A percentile compares a stretch with the other conserved stretches of the same genome.
phyloP scores from a whole-genome alignment of 2,888 invertebrate genomes.

The Aporophyla nigra region DNA sequence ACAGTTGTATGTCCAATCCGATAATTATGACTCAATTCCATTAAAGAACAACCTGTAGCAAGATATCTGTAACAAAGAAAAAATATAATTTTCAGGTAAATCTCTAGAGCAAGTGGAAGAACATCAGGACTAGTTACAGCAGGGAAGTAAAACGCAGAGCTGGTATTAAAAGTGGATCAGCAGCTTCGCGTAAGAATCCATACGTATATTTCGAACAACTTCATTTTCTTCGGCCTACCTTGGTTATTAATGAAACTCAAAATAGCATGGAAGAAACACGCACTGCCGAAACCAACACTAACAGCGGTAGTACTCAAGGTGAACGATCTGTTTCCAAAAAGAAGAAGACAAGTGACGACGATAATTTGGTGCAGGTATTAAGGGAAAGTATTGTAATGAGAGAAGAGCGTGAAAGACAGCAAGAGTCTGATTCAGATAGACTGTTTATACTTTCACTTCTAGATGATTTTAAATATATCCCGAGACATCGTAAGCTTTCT shows the following conservation, averaged over 20 bases:
- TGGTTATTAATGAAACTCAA: neutral
- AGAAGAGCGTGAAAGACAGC: conserved; percentile 67
- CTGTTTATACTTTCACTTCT: neutral
- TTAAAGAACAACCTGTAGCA: conserved; percentile 67
- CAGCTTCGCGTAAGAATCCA: conserved; percentile 54
- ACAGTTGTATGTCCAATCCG: conserved; percentile 67
- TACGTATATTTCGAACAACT: neutral
- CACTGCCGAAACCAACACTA: conserved; percentile 60
- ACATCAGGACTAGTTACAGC: conserved; percentile 67
- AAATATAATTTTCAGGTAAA: conserved; percentile 68
- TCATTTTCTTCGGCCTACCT: neutral
- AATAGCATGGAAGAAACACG: conserved; percentile 55
- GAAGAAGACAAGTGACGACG: conserved; percentile 68
- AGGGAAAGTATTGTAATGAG: conserved; percentile 68
- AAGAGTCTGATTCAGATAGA: conserved; percentile 55
- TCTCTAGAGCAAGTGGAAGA: conserved; percentile 69
- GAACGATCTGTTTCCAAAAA: conserved; percentile 67
- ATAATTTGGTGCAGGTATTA: conserved; percentile 67
- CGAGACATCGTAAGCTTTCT: neutral
- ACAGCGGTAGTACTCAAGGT: conserved; percentile 56
- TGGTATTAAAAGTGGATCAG: conserved; percentile 59
- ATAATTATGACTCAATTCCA: conserved; percentile 63
- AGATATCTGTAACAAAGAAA: conserved; percentile 67
- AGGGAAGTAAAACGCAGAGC: conserved; percentile 67
- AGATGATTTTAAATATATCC: neutral